These are phyloP conservation scores for Hephaestus fuliginosus DNA, from an alignment of 2,797 vertebrate species.

Conservation along the genomic window DNA sequence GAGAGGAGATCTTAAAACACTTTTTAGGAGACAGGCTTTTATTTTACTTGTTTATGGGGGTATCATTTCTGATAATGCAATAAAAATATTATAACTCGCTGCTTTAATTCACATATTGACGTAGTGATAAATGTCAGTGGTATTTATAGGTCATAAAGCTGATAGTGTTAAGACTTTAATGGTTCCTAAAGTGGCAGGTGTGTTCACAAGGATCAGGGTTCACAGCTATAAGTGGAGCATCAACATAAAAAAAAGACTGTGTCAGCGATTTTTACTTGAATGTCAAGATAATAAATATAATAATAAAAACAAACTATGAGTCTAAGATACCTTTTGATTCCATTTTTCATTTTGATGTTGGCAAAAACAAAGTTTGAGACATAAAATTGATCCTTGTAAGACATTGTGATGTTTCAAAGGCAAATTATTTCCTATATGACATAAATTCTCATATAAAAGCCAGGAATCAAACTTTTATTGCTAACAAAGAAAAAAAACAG, in stretches of 20 bases:
- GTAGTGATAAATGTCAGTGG: constrained; percentile 60
- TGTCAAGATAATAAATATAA: neutral
- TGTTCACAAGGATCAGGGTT: neutral
- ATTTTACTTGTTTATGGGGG: constrained; percentile 57
- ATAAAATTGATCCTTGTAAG: no score
- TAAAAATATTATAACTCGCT: constrained; percentile 48
- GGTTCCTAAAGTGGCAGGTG: constrained; percentile 34
- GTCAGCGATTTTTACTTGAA: neutral
- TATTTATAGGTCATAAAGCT: constrained; percentile 47
- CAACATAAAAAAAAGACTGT: neutral
- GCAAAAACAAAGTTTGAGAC: neutral
- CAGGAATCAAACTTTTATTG: no score
- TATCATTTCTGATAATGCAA: constrained; percentile 40
- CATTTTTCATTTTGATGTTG: neutral
- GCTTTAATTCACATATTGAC: constrained; percentile 42
- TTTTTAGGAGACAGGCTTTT: constrained; percentile 59
- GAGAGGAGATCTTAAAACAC: constrained; percentile 34
- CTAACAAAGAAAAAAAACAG: no score
- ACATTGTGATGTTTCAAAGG: no score
- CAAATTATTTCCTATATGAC: no score
- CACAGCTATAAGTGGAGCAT: neutral
- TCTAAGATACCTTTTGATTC: neutral
- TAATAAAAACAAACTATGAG: neutral
- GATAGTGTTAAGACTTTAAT: constrained; percentile 36
- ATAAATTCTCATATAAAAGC: no score